These are phyloP conservation scores for Echeneis naucrates DNA, from an alignment of 2,797 vertebrate genomes.

Conservation along the genomic window DNA sequence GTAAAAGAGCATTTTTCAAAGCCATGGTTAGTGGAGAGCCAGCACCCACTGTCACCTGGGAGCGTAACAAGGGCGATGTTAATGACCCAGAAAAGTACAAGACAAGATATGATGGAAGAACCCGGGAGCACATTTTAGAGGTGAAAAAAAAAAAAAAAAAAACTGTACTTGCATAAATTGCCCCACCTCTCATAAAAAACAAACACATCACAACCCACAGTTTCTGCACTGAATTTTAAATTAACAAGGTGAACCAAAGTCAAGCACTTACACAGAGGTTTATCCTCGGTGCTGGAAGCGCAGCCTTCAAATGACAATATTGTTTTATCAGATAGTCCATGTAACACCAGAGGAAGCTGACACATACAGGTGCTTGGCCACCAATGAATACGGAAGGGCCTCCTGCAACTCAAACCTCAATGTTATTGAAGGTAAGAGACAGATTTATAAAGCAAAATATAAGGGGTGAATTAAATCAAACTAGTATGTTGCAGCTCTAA, in stretches of 20 bases:
- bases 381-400: conserved; percentile 89
- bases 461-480: neutral
- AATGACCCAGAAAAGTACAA: conserved; percentile 84
- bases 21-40: conserved; percentile 88
- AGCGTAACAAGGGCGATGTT: conserved; percentile 74
- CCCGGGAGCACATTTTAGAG: conserved; percentile 87
- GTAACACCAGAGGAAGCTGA: conserved; percentile 83
- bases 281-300: neutral
- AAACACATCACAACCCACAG: neutral
- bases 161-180: neutral
- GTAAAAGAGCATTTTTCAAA: conserved; percentile 89
- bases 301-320: conserved; percentile 3
- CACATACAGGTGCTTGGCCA: conserved; percentile 87
- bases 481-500: neutral
- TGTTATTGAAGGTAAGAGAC: conserved; percentile 85
- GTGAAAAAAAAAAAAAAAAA: no score
- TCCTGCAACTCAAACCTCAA: conserved; percentile 84
- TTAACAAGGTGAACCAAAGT: neutral
- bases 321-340: conserved; percentile 81
- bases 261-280: neutral
- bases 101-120: conserved; percentile 72
- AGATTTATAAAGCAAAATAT: neutral
- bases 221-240: neutral
- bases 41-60: conserved; percentile 86
- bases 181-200: neutral